Base-by-base conservation (phyloP, 2,113 vertebrate genomes). In the Lasiurus cinereus region DNA sequence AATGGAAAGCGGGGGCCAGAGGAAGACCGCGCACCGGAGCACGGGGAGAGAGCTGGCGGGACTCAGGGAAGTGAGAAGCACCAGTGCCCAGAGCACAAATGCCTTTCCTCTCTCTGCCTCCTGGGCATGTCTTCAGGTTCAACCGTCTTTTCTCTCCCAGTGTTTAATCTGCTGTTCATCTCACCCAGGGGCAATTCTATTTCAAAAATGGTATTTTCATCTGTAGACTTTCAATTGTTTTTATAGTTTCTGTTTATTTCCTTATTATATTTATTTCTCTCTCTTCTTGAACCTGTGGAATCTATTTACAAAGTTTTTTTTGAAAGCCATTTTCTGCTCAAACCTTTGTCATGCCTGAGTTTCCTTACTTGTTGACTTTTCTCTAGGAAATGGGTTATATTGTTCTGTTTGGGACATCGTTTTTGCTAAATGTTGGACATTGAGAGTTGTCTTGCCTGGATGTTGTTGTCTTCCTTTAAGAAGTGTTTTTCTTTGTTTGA, bases 381-480 rank as follows among this genome's bases (percentile, higher is more conserved):
- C 50, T 79, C 2, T 22, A 64, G 33, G 48, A 66, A 83, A 54
- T 21, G 74, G 46, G 6, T 33, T 77, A 21, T 62, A 62, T 24
- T 27, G 48, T 54, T 84, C 8, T 80, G 33, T 3, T 54, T 82
- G 56, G 62, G 46, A 22, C 3, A 67, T 70, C 31, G 39, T 64
- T 87, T 90, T n/a, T 76, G 66, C 11, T 54, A 1, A 48, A 31
- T 56, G 7, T 78, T 66, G 39, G 64, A 67, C 43, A 59, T 83
- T 82, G 11, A 76, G 11, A 76, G 43, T 72, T 72, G 15, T 27
- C 48, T 69, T 92, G n/a, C 78, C 15, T 84, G 3, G 62, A 74
- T 59, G 79, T 88, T 78, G 2, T 69, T 88, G 8, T 95, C 29
- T 69, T 90, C 31, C 31, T 88, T 70, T 70, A n/a, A 39, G 62